Evolutionary conservation across 2,797 vertebrate species (phyloP), one percentile per base, ranked within the genome.

Genomic region (Eulemur rubriventer): DNA sequence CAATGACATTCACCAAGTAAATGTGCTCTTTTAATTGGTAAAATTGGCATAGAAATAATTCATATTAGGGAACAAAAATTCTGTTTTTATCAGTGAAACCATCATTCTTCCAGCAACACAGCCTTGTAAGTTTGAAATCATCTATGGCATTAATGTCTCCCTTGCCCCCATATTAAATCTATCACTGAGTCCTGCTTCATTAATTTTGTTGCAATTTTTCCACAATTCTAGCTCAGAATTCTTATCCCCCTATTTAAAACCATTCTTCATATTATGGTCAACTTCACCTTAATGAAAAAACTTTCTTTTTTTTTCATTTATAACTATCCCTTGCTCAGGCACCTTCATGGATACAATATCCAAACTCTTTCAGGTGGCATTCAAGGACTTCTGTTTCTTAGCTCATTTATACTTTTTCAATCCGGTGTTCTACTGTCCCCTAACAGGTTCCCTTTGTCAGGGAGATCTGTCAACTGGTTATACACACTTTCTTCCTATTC

Each of bases 141-240:
- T 79, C 30, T 89, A 67, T 81, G 46, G 16, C 52, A 85, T 91
- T 95, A 95, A 81, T 87, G 13, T 94, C 38, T 96, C 50, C 48
- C 35, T 69, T 94, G 17, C 6, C 24, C 61, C 24, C n/a, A 61
- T 67, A 78, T 95, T 82, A 96, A 95, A 94, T 89, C 24, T 73
- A 85, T 88, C 28, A 69, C 26, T 38, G 73, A 97, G 26, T 67
- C 55, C 20, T 88, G 81, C 50, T 87, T 92, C 63, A 93, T 78
- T 94, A 84, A 84, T 76, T 88, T 95, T 88, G 81, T 91, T 91
- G 69, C 16, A 85, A 94, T 96, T 57, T 92, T 95, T 76, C 6
- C 35, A 59, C 50, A 87, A 43, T 81, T 82, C 24, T 82, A 92
- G 48, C 33, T 91, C 48, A 90, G 43, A 72, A 93, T 2, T 91